phyloP scores from a whole-genome alignment of 2,888 invertebrate species.

The Prenolepis imparis region DNA sequence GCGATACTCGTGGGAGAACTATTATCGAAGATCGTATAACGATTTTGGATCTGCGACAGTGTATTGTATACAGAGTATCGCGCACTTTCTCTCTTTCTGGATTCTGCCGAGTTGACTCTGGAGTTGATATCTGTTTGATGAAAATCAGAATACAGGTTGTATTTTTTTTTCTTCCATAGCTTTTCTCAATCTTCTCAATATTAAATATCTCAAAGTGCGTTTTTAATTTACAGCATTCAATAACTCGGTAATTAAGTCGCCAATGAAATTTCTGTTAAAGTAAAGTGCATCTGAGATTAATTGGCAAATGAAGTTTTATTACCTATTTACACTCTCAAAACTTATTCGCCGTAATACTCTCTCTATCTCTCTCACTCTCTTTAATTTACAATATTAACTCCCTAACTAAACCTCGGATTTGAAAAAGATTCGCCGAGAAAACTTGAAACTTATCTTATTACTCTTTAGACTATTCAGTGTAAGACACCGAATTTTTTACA shows the following conservation, averaged over 20 bases:
- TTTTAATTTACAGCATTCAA: conserved; percentile 33
- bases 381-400: conserved; percentile 53
- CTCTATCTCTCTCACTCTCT: too few relatives aligned
- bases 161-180: background rate
- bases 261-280: conserved; percentile 50
- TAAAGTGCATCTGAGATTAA: conserved; percentile 42
- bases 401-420: conserved; percentile 31
- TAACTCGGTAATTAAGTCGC: conserved; percentile 42
- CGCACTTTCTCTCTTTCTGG: background rate
- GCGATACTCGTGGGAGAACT: conserved; percentile 62
- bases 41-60: conserved; percentile 48
- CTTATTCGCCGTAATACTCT: conserved; percentile 14
- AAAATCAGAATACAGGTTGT: background rate
- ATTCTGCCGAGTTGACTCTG: background rate
- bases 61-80: background rate
- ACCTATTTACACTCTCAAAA: conserved; percentile 42
- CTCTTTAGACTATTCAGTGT: conserved; percentile 16
- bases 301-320: conserved; percentile 52
- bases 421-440: conserved; percentile 30
- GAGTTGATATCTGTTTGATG: background rate
- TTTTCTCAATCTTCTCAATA: background rate
- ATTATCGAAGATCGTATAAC: conserved; percentile 53
- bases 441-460: conserved; percentile 29
- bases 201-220: background rate
- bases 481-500: conserved; percentile 26